Percentiles rank a stretch among this genome's conserved stretches.
Conservation (phyloP, 2,888 invertebrate species). For the Brachylomia viminalis region DNA sequence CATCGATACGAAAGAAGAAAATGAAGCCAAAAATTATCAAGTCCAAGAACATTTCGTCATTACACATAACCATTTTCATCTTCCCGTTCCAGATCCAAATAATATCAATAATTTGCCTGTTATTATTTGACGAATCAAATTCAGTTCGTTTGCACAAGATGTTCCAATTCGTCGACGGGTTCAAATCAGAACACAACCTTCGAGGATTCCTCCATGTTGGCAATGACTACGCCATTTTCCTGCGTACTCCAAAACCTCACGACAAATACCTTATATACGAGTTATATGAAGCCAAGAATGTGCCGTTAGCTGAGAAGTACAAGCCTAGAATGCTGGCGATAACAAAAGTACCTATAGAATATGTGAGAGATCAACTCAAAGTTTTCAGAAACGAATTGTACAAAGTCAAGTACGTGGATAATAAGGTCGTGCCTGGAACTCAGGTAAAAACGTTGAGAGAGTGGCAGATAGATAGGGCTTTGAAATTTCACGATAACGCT, state of each 20-base stretch:
- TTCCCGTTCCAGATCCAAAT: constrained; percentile 65
- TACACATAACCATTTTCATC: not conserved
- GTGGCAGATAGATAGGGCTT: constrained; percentile 83
- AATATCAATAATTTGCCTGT: constrained; percentile 57
- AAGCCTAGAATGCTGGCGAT: constrained; percentile 81
- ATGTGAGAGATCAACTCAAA: constrained; percentile 81
- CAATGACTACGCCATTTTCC: constrained; percentile 81
- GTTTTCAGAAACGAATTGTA: constrained; percentile 78
- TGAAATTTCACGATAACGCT: constrained; percentile 65
- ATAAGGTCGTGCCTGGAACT: constrained; percentile 81
- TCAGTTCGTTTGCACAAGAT: constrained; percentile 82
- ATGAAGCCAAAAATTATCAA: not conserved
- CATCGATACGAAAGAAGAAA: not conserved
- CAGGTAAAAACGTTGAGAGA: constrained; percentile 82
- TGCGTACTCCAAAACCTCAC: constrained; percentile 79
- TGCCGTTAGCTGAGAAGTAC: constrained; percentile 70
- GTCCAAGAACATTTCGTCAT: too few relatives aligned
- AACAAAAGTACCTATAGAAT: constrained; percentile 82
- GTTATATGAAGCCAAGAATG: constrained; percentile 82
- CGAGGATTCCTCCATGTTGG: constrained; percentile 84
- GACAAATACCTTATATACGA: constrained; percentile 82
- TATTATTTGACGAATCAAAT: constrained; percentile 58
- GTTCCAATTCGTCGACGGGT: constrained; percentile 84
- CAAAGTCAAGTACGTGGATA: constrained; percentile 79
- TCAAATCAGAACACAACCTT: constrained; percentile 78